A percentile compares a stretch with the other conserved stretches of the same genome.
Conservation (phyloP, 2,888 invertebrate species). For the Lymantria dispar region DNA sequence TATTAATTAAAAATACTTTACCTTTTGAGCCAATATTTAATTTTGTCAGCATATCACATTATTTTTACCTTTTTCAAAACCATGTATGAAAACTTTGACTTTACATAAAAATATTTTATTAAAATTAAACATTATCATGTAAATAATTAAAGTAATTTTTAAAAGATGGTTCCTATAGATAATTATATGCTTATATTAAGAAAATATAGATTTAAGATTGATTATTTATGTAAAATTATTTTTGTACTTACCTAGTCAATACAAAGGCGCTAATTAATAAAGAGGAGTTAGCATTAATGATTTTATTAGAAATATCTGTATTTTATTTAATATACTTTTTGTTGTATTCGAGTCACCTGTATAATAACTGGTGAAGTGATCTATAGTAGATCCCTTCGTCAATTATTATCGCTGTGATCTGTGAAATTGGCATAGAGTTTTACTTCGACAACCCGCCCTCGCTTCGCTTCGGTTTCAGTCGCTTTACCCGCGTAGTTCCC, state of each 20-base stretch:
- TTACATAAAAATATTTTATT: background rate
- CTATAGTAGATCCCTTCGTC: too few relatives aligned
- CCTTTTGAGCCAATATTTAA: too few relatives aligned
- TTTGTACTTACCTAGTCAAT: conserved; percentile 71
- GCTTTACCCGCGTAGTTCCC: too few relatives aligned
- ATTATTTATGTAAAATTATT: conserved; percentile 58
- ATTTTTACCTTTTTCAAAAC: background rate
- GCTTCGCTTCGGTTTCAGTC: too few relatives aligned
- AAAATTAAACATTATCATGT: conserved; percentile 19
- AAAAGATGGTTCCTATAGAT: conserved; percentile 54
- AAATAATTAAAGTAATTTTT: conserved; percentile 30
- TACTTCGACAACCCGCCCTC: too few relatives aligned
- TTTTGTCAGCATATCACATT: too few relatives aligned
- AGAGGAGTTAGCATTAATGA: conserved; percentile 61
- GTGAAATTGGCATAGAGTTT: too few relatives aligned
- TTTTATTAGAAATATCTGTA: conserved; percentile 19
- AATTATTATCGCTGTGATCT: too few relatives aligned
- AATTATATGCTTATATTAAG: conserved; percentile 13
- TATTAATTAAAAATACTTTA: too few relatives aligned
- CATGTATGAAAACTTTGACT: background rate
- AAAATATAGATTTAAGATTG: conserved; percentile 43
- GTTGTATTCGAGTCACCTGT: too few relatives aligned
- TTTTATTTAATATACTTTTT: conserved; percentile 2
- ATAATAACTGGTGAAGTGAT: too few relatives aligned
- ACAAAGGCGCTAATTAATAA: conserved; percentile 62